Evolutionary conservation across 2,888 invertebrate genomes (phyloP), one percentile per base, ranked within the genome.

Genomic region (Andrena minutula): DNA sequence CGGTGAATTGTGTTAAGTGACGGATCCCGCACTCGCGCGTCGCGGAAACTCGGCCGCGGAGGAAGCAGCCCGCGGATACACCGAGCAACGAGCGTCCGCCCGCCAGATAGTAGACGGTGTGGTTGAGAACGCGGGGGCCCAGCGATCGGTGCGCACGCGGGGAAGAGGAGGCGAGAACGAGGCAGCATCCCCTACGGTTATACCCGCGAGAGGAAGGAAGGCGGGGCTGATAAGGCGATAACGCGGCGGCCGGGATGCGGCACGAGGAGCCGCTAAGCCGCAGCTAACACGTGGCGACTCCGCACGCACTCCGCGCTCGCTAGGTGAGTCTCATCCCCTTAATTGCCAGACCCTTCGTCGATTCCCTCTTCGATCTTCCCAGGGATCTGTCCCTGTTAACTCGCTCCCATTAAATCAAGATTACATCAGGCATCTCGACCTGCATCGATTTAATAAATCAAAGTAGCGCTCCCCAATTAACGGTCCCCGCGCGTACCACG

Each of bases 231-330:
- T 87, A 86, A 82, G 86, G 85, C 81, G 84, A 86, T 85, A 82
- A 84, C 73, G 87, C 84, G 86, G 90, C 87, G 88, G 93, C 90
- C 93, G 93, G 93, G 93, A 94, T 94, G 93, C 93, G 91, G 92
- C 92, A 92, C 92, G 90, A 90, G 92, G 90, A 90, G 91, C 90
- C 89, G 82, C 86, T 89, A 83, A 90, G 90, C 90, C 91, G 90
- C 91, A 92, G 93, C 90, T 93, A 94, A 93, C 93, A 92, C 93
- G 93, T 92, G 93, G 93, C 92, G 91, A 92, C 90, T 91, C 88
- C 90, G 89, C 91, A 89, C 91, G 89, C 91, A 91, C 91, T 90
- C 89, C 90, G 89, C 88, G 90, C 90, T 92, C 91, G 90, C 91
- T 89, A 93, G 93, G 93, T 93, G 90, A 93, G 91, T 71, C 28